Conservation (phyloP, 2,113 vertebrate genomes). For the Clarias macrocephalus region DNA sequence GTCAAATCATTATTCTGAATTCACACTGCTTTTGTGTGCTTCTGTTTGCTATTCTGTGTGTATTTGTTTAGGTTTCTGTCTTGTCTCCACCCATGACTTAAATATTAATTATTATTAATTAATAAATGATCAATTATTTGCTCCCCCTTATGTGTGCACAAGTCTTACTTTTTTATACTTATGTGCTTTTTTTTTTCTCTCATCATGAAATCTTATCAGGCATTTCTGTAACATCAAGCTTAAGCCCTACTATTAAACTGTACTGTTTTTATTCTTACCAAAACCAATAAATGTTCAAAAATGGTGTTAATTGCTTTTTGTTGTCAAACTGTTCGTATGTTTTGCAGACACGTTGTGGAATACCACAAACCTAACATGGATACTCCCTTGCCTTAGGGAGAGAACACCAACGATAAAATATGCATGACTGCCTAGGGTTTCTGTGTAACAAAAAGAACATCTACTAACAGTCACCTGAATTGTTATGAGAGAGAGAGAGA, state of each 20-base stretch:
- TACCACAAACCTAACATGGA: not conserved
- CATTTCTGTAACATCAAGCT: not conserved
- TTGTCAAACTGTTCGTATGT: not conserved
- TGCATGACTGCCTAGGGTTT: not conserved
- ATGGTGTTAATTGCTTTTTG: too few relatives aligned
- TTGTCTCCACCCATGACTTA: not conserved
- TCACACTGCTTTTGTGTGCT: not conserved
- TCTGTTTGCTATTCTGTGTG: not conserved
- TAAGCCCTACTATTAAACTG: not conserved
- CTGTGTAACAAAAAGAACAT: slow-evolving; percentile 13
- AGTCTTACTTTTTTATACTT: not conserved
- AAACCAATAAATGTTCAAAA: too few relatives aligned
- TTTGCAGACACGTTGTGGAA: not conserved
- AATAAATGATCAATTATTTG: not conserved
- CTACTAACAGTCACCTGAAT: not conserved
- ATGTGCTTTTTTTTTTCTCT: not conserved
- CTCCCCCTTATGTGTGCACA: not conserved
- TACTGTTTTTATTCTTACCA: not conserved
- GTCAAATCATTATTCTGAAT: too few relatives aligned
- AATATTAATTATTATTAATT: too few relatives aligned
- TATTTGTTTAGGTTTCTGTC: slow-evolving; percentile 7
- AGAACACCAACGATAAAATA: slow-evolving; percentile 19
- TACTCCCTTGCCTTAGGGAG: not conserved
- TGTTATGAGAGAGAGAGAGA: not conserved
- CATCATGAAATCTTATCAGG: not conserved